phyloP scores from a whole-genome alignment of 2,888 invertebrate species.

The Agelastica alni region DNA sequence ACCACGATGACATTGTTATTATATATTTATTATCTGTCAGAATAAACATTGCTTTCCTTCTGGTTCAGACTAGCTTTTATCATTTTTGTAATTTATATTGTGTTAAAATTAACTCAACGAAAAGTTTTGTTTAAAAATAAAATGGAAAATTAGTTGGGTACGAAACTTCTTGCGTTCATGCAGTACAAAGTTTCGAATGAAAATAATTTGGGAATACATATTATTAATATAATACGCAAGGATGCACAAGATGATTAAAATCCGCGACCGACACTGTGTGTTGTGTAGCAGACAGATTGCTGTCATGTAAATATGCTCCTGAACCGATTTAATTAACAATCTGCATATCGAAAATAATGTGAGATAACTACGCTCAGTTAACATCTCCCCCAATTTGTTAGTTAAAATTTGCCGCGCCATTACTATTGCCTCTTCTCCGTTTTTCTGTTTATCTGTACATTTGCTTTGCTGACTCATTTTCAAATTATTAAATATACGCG shows the following conservation, averaged over 20 bases:
- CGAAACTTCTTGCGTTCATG: constrained; percentile 2
- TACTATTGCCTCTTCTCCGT: constrained; percentile 14
- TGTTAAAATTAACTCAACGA: too few species aligned
- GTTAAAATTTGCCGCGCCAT: constrained; percentile 40
- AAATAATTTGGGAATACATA: constrained; percentile 29
- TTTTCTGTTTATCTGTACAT: constrained; percentile 15
- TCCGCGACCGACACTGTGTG: constrained; percentile 47
- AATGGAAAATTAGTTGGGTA: constrained; percentile 1
- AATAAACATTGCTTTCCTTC: too few species aligned
- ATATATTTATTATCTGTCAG: too few species aligned
- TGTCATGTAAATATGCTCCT: constrained; percentile 58
- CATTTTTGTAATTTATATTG: too few species aligned
- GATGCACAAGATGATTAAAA: constrained; percentile 57
- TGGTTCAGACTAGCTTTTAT: too few species aligned
- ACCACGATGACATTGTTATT: too few species aligned
- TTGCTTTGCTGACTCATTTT: constrained; percentile 9
- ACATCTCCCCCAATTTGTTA: constrained; percentile 47
- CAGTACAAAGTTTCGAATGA: neutral
- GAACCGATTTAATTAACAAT: constrained; percentile 58
- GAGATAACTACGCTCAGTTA: constrained; percentile 54
- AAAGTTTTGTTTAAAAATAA: neutral
- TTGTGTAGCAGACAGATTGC: constrained; percentile 57
- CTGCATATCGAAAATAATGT: constrained; percentile 58
- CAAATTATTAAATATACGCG: too few species aligned
- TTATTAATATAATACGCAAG: constrained; percentile 57